phyloP scores from a whole-genome alignment of 2,888 invertebrate genomes.

The Cheilosia urbana region DNA sequence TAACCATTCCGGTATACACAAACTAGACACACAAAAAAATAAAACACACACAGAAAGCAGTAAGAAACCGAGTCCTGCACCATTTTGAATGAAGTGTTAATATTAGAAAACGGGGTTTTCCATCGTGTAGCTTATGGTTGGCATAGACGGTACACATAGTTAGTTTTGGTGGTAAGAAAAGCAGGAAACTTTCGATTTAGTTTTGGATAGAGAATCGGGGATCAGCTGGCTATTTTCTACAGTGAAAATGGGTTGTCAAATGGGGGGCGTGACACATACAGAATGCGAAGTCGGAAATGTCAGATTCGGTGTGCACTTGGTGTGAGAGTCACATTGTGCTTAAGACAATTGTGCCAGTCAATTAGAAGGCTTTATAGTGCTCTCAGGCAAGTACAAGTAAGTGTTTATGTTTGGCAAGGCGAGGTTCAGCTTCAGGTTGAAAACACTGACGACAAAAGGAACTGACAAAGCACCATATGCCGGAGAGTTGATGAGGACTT shows the following conservation, averaged over 20 bases:
- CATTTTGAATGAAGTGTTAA: conserved; percentile 74
- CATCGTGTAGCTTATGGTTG: conserved; percentile 32
- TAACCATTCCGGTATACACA: conserved; percentile 14
- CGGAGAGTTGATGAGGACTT: no score
- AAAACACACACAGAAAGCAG: conserved; percentile 12
- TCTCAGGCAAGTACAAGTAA: neutral
- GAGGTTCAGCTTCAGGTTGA: neutral
- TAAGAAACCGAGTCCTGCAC: conserved; percentile 48
- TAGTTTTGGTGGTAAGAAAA: conserved; percentile 48
- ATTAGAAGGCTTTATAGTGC: neutral
- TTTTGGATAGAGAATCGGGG: conserved; percentile 65
- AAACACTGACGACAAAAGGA: neutral
- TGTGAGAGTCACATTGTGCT: conserved; percentile 37
- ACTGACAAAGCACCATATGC: neutral
- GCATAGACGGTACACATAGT: conserved; percentile 28
- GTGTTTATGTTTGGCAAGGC: neutral
- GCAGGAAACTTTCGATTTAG: conserved; percentile 70
- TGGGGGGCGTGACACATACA: conserved; percentile 40
- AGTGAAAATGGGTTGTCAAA: conserved; percentile 34
- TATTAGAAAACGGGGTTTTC: conserved; percentile 63
- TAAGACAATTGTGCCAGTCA: conserved; percentile 43
- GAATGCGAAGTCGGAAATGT: conserved; percentile 70
- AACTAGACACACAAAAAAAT: neutral
- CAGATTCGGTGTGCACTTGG: conserved; percentile 47
- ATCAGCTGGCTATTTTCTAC: conserved; percentile 67